Evolutionary conservation across 2,888 invertebrate species (phyloP), one percentile per base, ranked within the genome.

Genomic region (Caenorhabditis sulstoni): DNA sequence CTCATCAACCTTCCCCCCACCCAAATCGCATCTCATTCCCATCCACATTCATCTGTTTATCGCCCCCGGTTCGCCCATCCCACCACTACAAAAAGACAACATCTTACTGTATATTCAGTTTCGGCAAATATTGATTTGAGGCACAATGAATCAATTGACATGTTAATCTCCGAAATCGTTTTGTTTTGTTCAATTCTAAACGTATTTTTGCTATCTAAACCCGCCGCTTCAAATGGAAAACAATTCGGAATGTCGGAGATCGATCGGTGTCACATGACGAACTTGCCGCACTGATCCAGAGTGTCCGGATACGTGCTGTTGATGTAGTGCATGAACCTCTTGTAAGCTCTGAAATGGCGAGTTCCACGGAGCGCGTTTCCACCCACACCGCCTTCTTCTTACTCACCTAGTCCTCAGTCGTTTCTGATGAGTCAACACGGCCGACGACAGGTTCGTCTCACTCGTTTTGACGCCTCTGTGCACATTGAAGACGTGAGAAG

Each of bases 401-500:
- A 3, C 59, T 55, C 12, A 81, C 81, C 70, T 47, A 0, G 44
- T 50, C 16, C 81, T 58, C n/a, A 77, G 29, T 3, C 64, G 50
- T 18, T 58, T 74, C 61, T 84, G 84, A 70, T 84, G 81, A 2
- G 61, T 68, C 18, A 67, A 39, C 12, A 84, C 82, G 0, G 84
- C 84, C 5, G 67, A 57, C 3, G 82, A 73, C 64, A 84, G 47
- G 59, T 73, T 75, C 0, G 82, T 79, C 16, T 79, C 74, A 7
- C 58, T 47, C 18, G 61, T 74, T 45, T 84, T 84, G 49, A 84
- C 71, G 14, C 84, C 84, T 22, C 64, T 16, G 62, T 84, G 84
- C 35, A 85, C 84, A 55, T 85, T 85, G 76, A 85, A 85, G 0
- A 78, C 76, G 44, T 81, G 82, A 1, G 84, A 79, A 12, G 78